phyloP scores from a whole-genome alignment of 2,797 vertebrate species.

The Leuciscus waleckii region DNA sequence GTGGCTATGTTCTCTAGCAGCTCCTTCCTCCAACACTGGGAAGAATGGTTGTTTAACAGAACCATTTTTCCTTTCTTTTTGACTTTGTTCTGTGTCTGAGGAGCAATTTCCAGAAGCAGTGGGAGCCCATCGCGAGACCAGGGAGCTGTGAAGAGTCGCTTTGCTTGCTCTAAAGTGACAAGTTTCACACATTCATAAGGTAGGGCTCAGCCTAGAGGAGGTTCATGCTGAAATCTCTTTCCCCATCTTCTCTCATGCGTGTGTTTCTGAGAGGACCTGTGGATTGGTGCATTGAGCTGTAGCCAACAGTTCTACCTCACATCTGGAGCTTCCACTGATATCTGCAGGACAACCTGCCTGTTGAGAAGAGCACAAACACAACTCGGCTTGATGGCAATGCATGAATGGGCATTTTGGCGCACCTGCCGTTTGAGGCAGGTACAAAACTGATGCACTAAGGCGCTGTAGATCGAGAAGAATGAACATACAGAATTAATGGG shows the following conservation, averaged over 20 bases:
- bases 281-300: conserved; percentile 36
- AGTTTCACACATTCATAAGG: conserved; percentile 66
- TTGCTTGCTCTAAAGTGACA: conserved; percentile 69
- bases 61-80: conserved; percentile 30
- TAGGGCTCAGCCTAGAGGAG: conserved; percentile 17
- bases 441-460: not conserved
- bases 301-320: conserved; percentile 35
- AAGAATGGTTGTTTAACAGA: conserved; percentile 34
- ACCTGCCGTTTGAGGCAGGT: conserved; percentile 12
- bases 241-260: conserved; percentile 23
- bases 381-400: conserved; percentile 25
- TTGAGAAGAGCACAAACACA: conserved; percentile 35
- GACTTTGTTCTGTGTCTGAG: conserved; percentile 62
- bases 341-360: conserved; percentile 25
- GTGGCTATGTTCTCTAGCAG: conserved; percentile 15
- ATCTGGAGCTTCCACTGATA: conserved; percentile 27
- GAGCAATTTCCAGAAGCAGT: conserved; percentile 71
- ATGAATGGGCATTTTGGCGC: conserved; percentile 13
- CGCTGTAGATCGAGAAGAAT: not conserved
- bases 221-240: conserved; percentile 26
- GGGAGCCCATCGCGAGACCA: conserved; percentile 53
- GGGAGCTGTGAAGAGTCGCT: conserved; percentile 61
- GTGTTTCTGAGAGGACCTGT: conserved; percentile 46
- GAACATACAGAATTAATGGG: conserved; percentile 36
- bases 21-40: conserved; percentile 12